Evolutionary conservation across 2,888 invertebrate genomes (phyloP).

Genomic region (Lottia scabra): DNA sequence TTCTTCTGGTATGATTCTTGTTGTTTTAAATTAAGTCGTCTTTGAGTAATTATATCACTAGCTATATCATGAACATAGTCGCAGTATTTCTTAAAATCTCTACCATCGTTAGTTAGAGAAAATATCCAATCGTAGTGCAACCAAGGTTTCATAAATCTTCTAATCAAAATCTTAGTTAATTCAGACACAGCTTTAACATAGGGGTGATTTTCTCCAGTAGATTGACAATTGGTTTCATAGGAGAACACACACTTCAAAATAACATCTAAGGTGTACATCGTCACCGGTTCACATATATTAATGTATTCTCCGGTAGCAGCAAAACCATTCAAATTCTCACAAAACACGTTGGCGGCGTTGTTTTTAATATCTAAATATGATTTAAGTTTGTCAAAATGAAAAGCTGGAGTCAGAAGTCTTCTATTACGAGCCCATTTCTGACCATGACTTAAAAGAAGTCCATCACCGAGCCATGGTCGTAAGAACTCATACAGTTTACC

Average conservation of each 20-base stretch:
- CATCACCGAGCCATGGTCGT: slow-evolving; percentile 38
- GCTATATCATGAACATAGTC: neutral
- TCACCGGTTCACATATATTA: slow-evolving; percentile 38
- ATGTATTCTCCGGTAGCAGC: slow-evolving; percentile 34
- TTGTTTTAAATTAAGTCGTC: neutral
- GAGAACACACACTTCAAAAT: slow-evolving; percentile 56
- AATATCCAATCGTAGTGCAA: neutral
- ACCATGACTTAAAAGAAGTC: slow-evolving; percentile 38
- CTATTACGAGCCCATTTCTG: slow-evolving; percentile 44
- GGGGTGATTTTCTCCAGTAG: slow-evolving; percentile 27
- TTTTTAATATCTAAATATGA: slow-evolving; percentile 36
- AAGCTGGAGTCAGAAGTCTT: slow-evolving; percentile 44
- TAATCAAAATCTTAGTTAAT: neutral
- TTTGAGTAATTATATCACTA: neutral
- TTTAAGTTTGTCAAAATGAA: slow-evolving; percentile 47
- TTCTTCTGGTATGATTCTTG: neutral
- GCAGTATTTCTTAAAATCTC: neutral
- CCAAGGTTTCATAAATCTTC: neutral
- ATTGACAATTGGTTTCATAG: slow-evolving; percentile 44
- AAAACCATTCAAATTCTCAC: slow-evolving; percentile 32
- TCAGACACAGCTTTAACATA: neutral
- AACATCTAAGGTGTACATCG: slow-evolving; percentile 45
- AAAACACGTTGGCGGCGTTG: slow-evolving; percentile 32
- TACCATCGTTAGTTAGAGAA: neutral
- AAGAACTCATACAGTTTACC: slow-evolving; percentile 26